Evolutionary conservation across 2,797 vertebrate genomes (phyloP).

Genomic region (Oreortyx pictus): DNA sequence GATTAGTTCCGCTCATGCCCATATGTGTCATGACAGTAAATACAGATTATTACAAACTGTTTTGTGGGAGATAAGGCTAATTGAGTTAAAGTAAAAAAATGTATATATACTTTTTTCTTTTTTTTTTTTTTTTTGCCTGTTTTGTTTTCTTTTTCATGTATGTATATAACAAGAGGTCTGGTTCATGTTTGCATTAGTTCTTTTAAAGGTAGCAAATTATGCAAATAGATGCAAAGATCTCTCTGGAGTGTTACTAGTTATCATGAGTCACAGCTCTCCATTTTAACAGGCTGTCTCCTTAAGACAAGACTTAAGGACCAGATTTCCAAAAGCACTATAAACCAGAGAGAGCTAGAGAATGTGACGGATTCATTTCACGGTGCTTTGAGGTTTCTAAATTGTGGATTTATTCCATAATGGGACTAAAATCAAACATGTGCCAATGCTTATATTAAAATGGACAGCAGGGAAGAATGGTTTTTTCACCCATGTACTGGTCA

Average conservation of each 20-base stretch:
- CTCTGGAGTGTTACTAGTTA: background rate
- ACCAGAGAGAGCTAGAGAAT: background rate
- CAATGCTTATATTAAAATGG: background rate
- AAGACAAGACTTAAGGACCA: background rate
- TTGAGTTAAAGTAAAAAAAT: conserved; percentile 8
- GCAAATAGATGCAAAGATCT: conserved; percentile 7
- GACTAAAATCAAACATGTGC: background rate
- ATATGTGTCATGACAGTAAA: background rate
- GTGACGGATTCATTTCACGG: conserved; percentile 12
- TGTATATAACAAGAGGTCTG: background rate
- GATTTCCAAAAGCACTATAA: background rate
- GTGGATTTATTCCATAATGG: conserved; percentile 16
- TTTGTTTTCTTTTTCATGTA: background rate
- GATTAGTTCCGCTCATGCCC: background rate
- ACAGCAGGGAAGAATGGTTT: background rate
- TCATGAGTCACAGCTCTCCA: background rate
- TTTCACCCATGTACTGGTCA: background rate
- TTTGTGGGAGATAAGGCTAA: conserved; percentile 8
- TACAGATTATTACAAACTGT: background rate
- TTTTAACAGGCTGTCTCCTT: background rate
- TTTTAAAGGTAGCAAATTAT: background rate
- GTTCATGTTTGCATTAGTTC: background rate
- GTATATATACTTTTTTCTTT: background rate
- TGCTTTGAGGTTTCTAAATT: conserved; percentile 18
- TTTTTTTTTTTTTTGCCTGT: background rate